Base-by-base conservation (phyloP, 1,140 invertebrate species). In the Danaus plexippus region DNA sequence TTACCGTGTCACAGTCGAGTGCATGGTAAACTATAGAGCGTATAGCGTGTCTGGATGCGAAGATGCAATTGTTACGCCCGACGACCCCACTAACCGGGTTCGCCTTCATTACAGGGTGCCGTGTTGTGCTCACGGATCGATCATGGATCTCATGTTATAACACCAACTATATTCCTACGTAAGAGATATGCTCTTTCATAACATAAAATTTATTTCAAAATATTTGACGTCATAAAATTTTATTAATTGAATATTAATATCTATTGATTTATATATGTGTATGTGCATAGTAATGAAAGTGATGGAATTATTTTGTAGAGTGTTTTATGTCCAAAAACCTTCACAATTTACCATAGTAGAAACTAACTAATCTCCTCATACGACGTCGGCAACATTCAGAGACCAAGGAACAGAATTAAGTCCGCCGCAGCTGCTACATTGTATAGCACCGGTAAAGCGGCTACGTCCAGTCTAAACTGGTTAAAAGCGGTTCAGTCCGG, bases 381-480 rank as follows among this genome's bases (percentile, higher is more conserved):
- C 69, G 64, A 64, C 63, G 59, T 69, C 66, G 58, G 58, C 63
- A 15, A 15, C 15, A 66, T 67, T 68, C 63, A 55, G 64, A 66
- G 67, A 74, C 72, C 74, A 65, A 75, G 65, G 69, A 72, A 75
- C 69, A 67, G 73, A 64, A 78, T 78, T 77, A 77, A 75, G 76
- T 66, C 66, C 22, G 22, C 57, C 63, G 64, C 67, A 63, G 61
- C 57, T 69, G 60, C 64, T 69, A 65, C 61, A 71, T 68, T 66
- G 64, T 72, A 66, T 64, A 67, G 44, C 46, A 62, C 65, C 50
- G 62, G 46, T 44, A 51, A 65, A 65, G 57, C 66, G 56, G 66
- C 64, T 65, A 63, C 52, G 61, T 63, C 66, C 68, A 64, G 74
- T 69, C 62, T 69, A 69, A 77, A 76, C 76, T 61, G 66, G 80